Evolutionary conservation across 1,140 invertebrate genomes (phyloP).

Genomic region (Calycopis cecrops): DNA sequence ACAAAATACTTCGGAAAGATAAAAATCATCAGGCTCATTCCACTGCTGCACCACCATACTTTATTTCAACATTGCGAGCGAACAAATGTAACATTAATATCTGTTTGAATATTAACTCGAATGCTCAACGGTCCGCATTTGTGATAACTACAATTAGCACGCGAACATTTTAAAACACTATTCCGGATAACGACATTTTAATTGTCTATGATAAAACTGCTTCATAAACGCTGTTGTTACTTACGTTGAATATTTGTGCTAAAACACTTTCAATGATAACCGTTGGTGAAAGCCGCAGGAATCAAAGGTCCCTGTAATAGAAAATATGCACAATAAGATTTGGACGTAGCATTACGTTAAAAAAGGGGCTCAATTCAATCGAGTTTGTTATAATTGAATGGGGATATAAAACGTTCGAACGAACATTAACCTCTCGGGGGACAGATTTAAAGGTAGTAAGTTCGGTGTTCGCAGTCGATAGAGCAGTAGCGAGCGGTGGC

Average conservation of each 20-base stretch:
- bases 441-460: constrained; percentile 70
- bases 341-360: neutral
- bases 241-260: constrained; percentile 74
- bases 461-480: constrained; percentile 61
- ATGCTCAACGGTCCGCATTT: constrained; percentile 32
- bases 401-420: constrained; percentile 49
- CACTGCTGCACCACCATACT: too few relatives aligned
- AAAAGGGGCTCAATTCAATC: neutral
- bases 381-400: constrained; percentile 53
- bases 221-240: constrained; percentile 34
- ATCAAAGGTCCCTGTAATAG: constrained; percentile 89
- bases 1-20: too few relatives aligned
- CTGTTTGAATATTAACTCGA: constrained; percentile 23
- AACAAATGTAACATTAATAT: constrained; percentile 10
- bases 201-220: constrained; percentile 43
- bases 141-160: constrained; percentile 40
- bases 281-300: constrained; percentile 95
- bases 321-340: constrained; percentile 32
- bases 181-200: constrained; percentile 55
- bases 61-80: constrained; percentile 5
- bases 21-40: too few relatives aligned
- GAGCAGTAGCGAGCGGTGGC: constrained; percentile 57
- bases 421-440: constrained; percentile 59
- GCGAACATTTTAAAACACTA: constrained; percentile 39
- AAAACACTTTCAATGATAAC: constrained; percentile 90